phyloP scores from a whole-genome alignment of 1,140 invertebrate genomes.

The Drosophila funebris region DNA sequence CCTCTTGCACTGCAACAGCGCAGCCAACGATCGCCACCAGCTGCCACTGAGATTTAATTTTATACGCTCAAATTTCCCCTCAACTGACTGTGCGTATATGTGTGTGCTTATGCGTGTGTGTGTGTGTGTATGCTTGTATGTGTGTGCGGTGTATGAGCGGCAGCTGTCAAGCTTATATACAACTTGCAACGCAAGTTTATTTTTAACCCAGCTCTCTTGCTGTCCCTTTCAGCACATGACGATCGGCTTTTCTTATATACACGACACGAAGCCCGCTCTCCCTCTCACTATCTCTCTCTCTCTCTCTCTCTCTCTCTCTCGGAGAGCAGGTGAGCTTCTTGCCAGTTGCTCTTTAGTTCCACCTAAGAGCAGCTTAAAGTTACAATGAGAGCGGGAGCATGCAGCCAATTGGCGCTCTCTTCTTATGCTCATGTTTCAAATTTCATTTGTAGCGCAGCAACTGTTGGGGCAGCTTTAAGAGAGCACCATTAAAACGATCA shows the following conservation, averaged over 20 bases:
- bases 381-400: not conserved
- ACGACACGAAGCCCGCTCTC: constrained; percentile 14
- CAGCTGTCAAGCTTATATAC: constrained; percentile 70
- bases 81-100: not conserved
- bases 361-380: constrained; percentile 49
- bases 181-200: constrained; percentile 64
- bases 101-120: constrained; percentile 14
- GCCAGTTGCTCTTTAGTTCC: constrained; percentile 39
- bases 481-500: constrained; percentile 3
- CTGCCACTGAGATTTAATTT: constrained; percentile 66
- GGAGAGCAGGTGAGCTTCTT: constrained; percentile 60
- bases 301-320: constrained; percentile 3
- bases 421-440: constrained; percentile 55
- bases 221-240: constrained; percentile 26
- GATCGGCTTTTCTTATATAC: constrained; percentile 31
- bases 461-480: constrained; percentile 6
- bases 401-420: constrained; percentile 32
- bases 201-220: constrained; percentile 50
- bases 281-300: not conserved
- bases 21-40: constrained; percentile 64
- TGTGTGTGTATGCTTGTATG: constrained; percentile 8
- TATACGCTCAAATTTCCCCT: constrained; percentile 53
- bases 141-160: constrained; percentile 14
- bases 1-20: constrained; percentile 3
- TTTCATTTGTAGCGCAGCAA: constrained; percentile 44